Base-by-base conservation (phyloP, 2,797 vertebrate species). In the Stomatorhinus walkeri region DNA sequence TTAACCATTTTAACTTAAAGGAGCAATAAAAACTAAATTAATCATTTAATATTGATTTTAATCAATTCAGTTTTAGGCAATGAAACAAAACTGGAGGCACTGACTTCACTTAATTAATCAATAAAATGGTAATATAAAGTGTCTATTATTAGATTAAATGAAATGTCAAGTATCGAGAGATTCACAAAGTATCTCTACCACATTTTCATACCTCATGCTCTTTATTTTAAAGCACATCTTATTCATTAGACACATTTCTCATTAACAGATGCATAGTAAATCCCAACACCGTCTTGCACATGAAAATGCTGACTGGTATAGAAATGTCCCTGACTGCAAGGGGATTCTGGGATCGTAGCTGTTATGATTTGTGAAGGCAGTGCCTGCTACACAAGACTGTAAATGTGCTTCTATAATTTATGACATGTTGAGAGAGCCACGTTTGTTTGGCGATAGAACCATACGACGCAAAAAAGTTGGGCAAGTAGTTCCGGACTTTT, bases 131-230 rank as follows among this genome's bases (percentile, higher is more conserved):
- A 81, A n/a, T 40, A 79, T 19, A 81, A 81, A 46, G 76, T 81
- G 40, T 81, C 76, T 81, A 81, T 81, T 81, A 81, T 81, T 81
- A 81, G 40, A 81, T 81, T 81, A 46, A 81, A 81, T 81, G 76
- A 81, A 81, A 81, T 43, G 40, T 81, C 76, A 81, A 81, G 19
- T 81, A 46, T 46, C 76, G 22, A 81, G 76, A 81, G 76, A 81
- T 46, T 81, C 40, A n/a, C 76, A 81, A 81, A 46, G 8, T 43
- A 79, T 79, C 7, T 79, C 32, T 40, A 40, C 1, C 72, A 81
- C 76, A 81, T 81, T 81, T 81, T 22, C 76, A 43, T 43, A 81
- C 19, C 76, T 46, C 76, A n/a, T 43, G 19, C 46, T 46, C 40
- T 81, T 81, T 81, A 81, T 81, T 81, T 19, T 81, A 46, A 46